Evolutionary conservation across 2,888 invertebrate genomes (phyloP).

Genomic region (Lepas anatifera): DNA sequence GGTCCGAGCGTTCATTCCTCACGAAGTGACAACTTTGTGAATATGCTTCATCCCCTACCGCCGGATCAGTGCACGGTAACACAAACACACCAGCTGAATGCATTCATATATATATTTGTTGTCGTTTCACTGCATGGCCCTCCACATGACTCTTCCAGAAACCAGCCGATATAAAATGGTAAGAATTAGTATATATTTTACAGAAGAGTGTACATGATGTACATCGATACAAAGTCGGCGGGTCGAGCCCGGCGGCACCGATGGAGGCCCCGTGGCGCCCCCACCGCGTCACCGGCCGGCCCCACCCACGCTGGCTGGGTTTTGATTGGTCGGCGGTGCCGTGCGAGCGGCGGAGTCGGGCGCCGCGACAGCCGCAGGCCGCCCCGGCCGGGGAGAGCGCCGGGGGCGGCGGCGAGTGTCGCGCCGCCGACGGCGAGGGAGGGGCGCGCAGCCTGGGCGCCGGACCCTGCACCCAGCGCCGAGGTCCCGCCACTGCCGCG

Average conservation of each 20-base stretch:
- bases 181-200: constrained; percentile 12
- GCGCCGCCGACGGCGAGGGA: neutral
- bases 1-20: too few species aligned
- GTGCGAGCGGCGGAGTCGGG: neutral
- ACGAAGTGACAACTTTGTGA: too few species aligned
- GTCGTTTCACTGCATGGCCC: neutral
- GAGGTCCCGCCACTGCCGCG: neutral
- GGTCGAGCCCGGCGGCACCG: neutral
- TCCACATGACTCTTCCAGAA: neutral
- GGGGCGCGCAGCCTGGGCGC: neutral
- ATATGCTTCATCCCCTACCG: too few species aligned
- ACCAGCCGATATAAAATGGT: constrained; percentile 11
- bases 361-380: neutral
- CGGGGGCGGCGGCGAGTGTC: neutral
- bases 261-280: too few species aligned
- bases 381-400: neutral
- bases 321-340: neutral
- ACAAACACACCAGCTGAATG: too few species aligned
- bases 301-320: neutral
- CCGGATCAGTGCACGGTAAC: too few species aligned
- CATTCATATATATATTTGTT: too few species aligned
- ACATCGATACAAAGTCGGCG: constrained; percentile 5
- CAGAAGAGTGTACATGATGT: constrained; percentile 8
- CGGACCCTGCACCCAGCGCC: neutral
- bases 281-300: neutral